Percentiles rank a stretch among this genome's conserved stretches.
phyloP scores from a whole-genome alignment of 2,888 invertebrate species.

The Folsomia candida region DNA sequence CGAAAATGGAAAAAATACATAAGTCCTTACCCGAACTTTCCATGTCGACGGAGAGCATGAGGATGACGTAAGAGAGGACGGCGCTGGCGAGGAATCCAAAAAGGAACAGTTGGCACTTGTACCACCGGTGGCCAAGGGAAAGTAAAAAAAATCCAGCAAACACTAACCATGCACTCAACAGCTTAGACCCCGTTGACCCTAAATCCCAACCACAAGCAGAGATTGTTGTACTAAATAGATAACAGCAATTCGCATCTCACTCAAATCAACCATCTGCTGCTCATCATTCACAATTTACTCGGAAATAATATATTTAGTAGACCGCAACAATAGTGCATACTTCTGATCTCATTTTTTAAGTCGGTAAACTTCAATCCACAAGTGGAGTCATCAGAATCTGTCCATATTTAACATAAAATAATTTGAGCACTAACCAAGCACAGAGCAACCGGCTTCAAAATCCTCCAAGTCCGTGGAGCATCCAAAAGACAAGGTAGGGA shows the following conservation, averaged over 20 bases:
- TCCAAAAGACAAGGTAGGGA: constrained; percentile 67
- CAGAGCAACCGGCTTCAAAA: constrained; percentile 57
- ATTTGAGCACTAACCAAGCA: constrained; percentile 17
- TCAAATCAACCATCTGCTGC: constrained; percentile 14
- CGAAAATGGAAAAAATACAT: background rate
- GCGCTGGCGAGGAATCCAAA: constrained; percentile 63
- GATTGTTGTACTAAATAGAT: background rate
- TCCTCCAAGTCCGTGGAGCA: constrained; percentile 58
- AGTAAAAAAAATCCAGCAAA: constrained; percentile 65
- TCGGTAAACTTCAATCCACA: too few relatives aligned
- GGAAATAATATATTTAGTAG: too few relatives aligned
- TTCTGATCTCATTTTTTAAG: too few relatives aligned
- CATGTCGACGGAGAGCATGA: constrained; percentile 49
- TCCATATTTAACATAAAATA: too few relatives aligned
- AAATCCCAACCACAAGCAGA: constrained; percentile 8
- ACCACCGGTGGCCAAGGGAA: constrained; percentile 65
- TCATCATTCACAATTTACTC: too few relatives aligned
- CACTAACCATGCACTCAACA: constrained; percentile 59
- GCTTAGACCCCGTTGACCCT: constrained; percentile 54
- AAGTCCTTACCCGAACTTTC: constrained; percentile 46
- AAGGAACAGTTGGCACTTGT: constrained; percentile 63
- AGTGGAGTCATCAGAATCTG: too few relatives aligned
- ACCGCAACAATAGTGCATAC: too few relatives aligned
- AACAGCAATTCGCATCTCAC: constrained; percentile 3
- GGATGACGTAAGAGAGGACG: constrained; percentile 60